Evolutionary conservation across 64 coral and sea anemone genomes (phyloP), one percentile per base, ranked within the genome.

Genomic region (Actinia equina): DNA sequence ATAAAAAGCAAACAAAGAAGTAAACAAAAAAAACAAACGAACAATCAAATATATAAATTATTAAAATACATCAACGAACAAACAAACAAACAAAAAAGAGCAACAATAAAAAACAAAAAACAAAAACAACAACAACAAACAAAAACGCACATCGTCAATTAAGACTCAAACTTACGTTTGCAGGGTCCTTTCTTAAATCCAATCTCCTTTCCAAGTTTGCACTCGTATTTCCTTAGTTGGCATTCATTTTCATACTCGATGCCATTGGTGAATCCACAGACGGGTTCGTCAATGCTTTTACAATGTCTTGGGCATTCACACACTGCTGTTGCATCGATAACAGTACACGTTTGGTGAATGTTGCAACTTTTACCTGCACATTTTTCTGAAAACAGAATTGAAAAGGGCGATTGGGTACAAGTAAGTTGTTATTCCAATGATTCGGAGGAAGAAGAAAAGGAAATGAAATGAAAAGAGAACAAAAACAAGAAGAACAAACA

Each of bases 301-400:
- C 91, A 92, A 8, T 82, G 63, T 41, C 91, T 83, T 3, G 86
- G 91, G 52, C 91, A 92, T 78, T 83, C 86, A 43, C 91, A 92
- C 15, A 42, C 79, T 62, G 79, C 61, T 59, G 9, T 22, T 0
- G 71, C 58, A 9, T 77, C 44, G 2, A 79, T 59, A 2, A 88
- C 53, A 41, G 79, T 43, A 26, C 91, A 92, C 12, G 49, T 92
- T 85, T 92, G 84, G 79, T 87, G 77, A 11, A 92, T 25, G 19
- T 85, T 44, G 37, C 90, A 92, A 10, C 76, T 64, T n/a, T 87
- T 43, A 6, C 9, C 22, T 11, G 54, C 74, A 61, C 90, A 92
- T 52, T 10, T 41, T 17, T 65, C 90, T 92, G 69, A 14, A 14
- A 74, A 30, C 19, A 25, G 64, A 58, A 55, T 17, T 17, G 37